Evolutionary conservation across 2,888 invertebrate genomes (phyloP).

Genomic region (Marasmarcha lunaedactyla): DNA sequence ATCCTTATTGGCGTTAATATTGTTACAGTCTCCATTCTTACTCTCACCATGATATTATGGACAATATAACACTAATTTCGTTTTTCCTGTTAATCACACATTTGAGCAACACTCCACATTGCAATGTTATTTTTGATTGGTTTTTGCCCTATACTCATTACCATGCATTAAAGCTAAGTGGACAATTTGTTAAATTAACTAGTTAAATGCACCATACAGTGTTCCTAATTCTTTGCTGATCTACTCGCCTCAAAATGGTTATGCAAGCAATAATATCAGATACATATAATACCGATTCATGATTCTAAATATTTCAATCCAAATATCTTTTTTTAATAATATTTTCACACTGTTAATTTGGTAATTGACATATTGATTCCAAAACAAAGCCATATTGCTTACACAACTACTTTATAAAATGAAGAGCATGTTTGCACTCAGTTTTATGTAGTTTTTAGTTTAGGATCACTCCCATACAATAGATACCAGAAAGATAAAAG

Average conservation of each 20-base stretch:
- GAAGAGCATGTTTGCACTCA: too few relatives aligned
- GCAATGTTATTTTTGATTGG: constrained; percentile 28
- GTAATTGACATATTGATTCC: constrained; percentile 44
- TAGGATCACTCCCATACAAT: too few relatives aligned
- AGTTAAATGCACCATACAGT: constrained; percentile 66
- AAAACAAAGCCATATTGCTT: constrained; percentile 38
- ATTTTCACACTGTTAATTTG: constrained; percentile 16
- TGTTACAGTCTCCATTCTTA: constrained; percentile 46
- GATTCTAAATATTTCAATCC: constrained; percentile 1
- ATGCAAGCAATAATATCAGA: constrained; percentile 54
- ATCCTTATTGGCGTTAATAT: constrained; percentile 55
- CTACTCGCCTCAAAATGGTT: constrained; percentile 21
- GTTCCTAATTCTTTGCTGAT: constrained; percentile 29
- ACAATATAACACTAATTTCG: constrained; percentile 41
- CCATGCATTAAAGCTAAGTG: constrained; percentile 55
- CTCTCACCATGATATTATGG: constrained; percentile 43
- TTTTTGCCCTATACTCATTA: constrained; percentile 31
- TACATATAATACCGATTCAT: constrained; percentile 41
- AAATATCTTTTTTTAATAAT: constrained; percentile 6
- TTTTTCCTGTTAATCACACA: constrained; percentile 24
- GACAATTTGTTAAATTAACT: constrained; percentile 62
- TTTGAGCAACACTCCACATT: constrained; percentile 53
- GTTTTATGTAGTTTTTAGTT: constrained; percentile 17
- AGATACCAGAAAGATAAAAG: constrained; percentile 28
- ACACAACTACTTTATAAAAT: constrained; percentile 28